phyloP scores from a whole-genome alignment of 2,888 invertebrate genomes.

The Meiosimyza decipiens region DNA sequence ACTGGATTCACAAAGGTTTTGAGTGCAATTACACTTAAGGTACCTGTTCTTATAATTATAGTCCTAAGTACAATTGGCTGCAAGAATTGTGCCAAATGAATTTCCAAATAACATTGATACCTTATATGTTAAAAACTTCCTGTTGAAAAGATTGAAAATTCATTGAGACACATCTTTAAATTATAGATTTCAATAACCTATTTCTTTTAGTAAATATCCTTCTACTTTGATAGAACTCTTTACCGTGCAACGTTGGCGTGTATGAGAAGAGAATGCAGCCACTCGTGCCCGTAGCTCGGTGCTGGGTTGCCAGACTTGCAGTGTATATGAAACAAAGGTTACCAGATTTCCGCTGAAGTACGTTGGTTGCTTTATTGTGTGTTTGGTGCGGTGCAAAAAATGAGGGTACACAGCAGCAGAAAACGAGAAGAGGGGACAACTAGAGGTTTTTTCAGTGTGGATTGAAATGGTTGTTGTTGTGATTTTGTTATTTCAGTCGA shows the following conservation, averaged over 20 bases:
- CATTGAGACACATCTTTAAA: no score
- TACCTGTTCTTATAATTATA: no score
- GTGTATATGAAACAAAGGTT: conserved; percentile 27
- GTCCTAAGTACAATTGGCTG: no score
- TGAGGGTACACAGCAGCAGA: conserved; percentile 21
- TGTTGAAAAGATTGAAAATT: no score
- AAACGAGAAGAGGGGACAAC: neutral
- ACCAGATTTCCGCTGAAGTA: conserved; percentile 35
- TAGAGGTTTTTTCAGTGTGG: conserved; percentile 1
- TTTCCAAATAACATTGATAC: no score
- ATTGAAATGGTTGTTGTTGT: conserved; percentile 13
- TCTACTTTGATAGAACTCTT: no score
- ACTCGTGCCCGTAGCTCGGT: neutral
- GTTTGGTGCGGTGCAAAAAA: conserved; percentile 31
- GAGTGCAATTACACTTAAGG: no score
- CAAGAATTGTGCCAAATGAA: no score
- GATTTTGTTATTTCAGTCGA: conserved; percentile 49
- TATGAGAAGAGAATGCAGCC: conserved; percentile 29
- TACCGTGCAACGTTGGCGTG: neutral
- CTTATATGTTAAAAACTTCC: no score
- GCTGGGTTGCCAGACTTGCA: conserved; percentile 34
- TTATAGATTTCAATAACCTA: no score
- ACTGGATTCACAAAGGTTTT: no score
- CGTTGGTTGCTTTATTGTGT: conserved; percentile 18
- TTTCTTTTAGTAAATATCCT: no score